phyloP scores from a whole-genome alignment of 2,797 vertebrate genomes.

The Megalops cyprinoides region DNA sequence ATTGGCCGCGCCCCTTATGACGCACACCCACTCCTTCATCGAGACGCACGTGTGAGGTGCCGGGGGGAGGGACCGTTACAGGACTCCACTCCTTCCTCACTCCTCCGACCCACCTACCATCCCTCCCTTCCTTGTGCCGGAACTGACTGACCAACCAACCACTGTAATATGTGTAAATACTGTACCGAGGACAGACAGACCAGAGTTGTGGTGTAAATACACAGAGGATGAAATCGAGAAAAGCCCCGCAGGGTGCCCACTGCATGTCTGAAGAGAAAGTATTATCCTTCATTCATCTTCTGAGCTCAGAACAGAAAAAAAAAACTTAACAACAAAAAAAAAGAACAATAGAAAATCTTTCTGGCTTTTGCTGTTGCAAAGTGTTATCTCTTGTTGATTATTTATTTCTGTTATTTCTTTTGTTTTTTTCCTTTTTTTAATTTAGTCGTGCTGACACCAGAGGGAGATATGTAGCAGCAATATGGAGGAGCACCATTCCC shows the following conservation, averaged over 20 bases:
- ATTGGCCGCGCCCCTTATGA: slow-evolving; percentile 77
- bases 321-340: background rate
- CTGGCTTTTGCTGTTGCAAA: slow-evolving; percentile 54
- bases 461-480: slow-evolving; percentile 79
- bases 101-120: slow-evolving; percentile 16
- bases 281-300: slow-evolving; percentile 75
- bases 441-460: slow-evolving; percentile 63
- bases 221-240: slow-evolving; percentile 77
- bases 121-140: slow-evolving; percentile 37
- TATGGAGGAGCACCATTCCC: slow-evolving; percentile 77
- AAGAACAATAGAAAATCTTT: slow-evolving; percentile 12
- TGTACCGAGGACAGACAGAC: slow-evolving; percentile 65
- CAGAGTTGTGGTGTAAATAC: slow-evolving; percentile 72
- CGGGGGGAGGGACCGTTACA: background rate
- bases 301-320: slow-evolving; percentile 25
- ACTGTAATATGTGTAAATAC: slow-evolving; percentile 85
- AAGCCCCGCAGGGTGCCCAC: slow-evolving; percentile 88
- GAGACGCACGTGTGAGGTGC: slow-evolving; percentile 83
- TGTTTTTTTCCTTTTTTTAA: background rate
- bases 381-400: slow-evolving; percentile 49
- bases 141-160: slow-evolving; percentile 56
- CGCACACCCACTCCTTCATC: slow-evolving; percentile 88
- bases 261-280: slow-evolving; percentile 86
- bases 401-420: slow-evolving; percentile 55
- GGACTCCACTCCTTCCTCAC: slow-evolving; percentile 32